Percentiles rank a stretch among this genome's conserved stretches.
phyloP scores from a whole-genome alignment of 2,797 vertebrate species.

The Sitta carolinensis region DNA sequence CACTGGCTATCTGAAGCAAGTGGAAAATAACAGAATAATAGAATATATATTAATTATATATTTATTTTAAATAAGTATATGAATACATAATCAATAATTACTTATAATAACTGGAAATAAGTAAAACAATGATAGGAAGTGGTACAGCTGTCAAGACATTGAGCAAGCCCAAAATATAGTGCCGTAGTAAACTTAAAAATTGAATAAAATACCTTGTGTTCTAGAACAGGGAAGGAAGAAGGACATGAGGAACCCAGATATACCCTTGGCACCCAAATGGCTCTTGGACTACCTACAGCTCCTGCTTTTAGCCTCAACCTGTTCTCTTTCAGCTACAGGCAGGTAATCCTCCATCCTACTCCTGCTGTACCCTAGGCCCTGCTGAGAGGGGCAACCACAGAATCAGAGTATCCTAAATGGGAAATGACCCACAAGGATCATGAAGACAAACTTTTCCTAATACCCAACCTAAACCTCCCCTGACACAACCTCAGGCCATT shows the following conservation, averaged over 20 bases:
- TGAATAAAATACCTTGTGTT: background rate
- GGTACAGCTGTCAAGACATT: background rate
- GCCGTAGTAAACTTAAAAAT: background rate
- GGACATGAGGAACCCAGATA: background rate
- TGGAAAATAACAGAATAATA: background rate
- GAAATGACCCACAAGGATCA: background rate
- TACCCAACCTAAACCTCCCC: accelerated
- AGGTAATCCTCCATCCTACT: background rate
- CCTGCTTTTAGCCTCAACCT: background rate
- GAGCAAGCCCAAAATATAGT: background rate
- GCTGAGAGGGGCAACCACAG: background rate
- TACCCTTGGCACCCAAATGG: background rate
- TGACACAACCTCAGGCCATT: background rate
- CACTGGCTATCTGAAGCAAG: background rate
- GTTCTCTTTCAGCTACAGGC: background rate
- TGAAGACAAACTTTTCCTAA: background rate
- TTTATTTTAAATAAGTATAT: background rate
- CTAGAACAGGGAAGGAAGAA: background rate
- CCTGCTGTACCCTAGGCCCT: background rate
- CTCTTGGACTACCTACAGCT: background rate
- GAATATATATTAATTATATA: background rate
- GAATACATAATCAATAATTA: background rate
- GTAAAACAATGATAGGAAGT: background rate
- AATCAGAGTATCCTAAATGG: background rate
- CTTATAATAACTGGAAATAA: background rate